Conservation (phyloP, 92 coral and sea anemone species). For the Diadumene lineata region DNA sequence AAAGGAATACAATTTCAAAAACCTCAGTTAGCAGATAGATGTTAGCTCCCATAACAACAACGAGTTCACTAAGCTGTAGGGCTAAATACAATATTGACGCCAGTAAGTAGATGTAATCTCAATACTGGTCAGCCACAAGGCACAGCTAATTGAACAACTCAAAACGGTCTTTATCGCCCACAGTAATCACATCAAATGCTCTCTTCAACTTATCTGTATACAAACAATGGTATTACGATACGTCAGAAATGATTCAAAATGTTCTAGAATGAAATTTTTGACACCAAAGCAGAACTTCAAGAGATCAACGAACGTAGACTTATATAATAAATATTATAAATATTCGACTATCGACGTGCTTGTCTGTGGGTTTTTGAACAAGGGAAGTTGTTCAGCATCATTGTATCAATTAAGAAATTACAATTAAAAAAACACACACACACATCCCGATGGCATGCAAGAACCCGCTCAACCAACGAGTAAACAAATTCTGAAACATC, state of each 20-base stretch:
- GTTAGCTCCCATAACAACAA: too few relatives aligned
- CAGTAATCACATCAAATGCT: not conserved
- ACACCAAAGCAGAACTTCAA: not conserved
- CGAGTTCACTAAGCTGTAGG: too few relatives aligned
- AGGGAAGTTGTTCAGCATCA: not conserved
- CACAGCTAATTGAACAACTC: not conserved
- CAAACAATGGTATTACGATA: not conserved
- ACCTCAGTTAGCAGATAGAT: too few relatives aligned
- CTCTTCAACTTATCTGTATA: conserved; percentile 1
- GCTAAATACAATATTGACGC: not conserved
- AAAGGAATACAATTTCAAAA: too few relatives aligned
- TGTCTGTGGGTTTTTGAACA: not conserved
- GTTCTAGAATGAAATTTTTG: not conserved
- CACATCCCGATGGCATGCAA: not conserved
- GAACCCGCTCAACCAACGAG: not conserved
- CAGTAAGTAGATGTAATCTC: not conserved
- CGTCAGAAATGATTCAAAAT: not conserved
- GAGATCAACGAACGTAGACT: too few relatives aligned
- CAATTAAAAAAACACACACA: not conserved
- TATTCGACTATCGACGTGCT: too few relatives aligned
- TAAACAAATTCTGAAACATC: too few relatives aligned
- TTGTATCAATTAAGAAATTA: not conserved
- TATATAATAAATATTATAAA: too few relatives aligned
- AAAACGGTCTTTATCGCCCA: not conserved
- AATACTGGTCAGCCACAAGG: not conserved